Evolutionary conservation across 2,888 invertebrate species (phyloP), one percentile per base, ranked within the genome.

Genomic region (Acanthosepion pharaonis): DNA sequence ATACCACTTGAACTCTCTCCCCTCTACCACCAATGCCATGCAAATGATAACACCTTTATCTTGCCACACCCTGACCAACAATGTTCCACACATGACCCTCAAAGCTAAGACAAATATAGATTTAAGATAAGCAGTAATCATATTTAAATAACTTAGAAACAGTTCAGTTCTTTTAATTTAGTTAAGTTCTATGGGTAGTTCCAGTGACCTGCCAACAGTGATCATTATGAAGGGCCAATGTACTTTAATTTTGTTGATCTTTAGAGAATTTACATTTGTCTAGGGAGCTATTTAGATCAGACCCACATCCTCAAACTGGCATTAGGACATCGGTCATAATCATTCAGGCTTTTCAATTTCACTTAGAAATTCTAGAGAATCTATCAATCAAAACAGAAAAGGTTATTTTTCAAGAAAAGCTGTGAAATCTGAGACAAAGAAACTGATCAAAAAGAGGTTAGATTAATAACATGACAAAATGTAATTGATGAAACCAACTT

Each of bases 91-190:
- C 8, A 78, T 78, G 78, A n/a, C n/a, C 78, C 78, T n/a, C 18
- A 78, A 78, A 78, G n/a, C 78, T 78, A 33, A 78, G 78, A 78
- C 78, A n/a, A 78, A 78, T 78, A 78, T 78, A 78, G 78, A 78
- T 78, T n/a, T n/a, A 78, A 78, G 78, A 78, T 78, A n/a, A 78
- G 78, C n/a, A 78, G n/a, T 59, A 59, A 59, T 59, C 59, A 78
- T 78, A 78, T 78, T 78, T 78, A 78, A 78, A 78, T n/a, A 33
- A 78, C n/a, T 78, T n/a, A 33, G 11, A 15, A n/a, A 78, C n/a
- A 78, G 1, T 78, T 78, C 78, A 11, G 78, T 11, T 15, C n/a
- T 78, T 78, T n/a, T n/a, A 78, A 15, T 15, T n/a, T 5, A n/a
- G 5, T 1, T 78, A n/a, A 4, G 78, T 78, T n/a, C 78, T n/a